Evolutionary conservation across 1,140 invertebrate species (phyloP).

Genomic region (Whitmania pigra): DNA sequence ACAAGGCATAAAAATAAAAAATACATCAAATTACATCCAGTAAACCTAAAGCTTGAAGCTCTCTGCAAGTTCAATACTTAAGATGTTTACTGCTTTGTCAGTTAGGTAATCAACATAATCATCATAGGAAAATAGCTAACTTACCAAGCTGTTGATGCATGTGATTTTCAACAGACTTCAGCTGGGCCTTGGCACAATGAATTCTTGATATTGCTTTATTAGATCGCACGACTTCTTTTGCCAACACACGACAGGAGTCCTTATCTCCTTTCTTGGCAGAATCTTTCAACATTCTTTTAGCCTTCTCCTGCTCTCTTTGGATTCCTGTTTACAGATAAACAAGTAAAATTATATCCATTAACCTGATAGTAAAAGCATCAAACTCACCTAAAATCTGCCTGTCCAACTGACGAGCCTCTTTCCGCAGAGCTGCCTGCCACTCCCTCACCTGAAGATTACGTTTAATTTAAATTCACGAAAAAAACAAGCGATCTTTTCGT

Average conservation of each 20-base stretch:
- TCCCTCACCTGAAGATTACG: constrained; percentile 63
- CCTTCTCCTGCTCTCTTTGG: constrained; percentile 90
- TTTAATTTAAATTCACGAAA: neutral
- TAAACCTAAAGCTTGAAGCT: too few relatives aligned
- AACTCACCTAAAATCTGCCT: constrained; percentile 73
- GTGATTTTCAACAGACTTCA: constrained; percentile 88
- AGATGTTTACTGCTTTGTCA: too few relatives aligned
- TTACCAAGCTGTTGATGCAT: constrained; percentile 94
- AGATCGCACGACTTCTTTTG: constrained; percentile 84
- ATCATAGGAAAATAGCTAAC: constrained; percentile 18
- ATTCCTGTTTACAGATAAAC: constrained; percentile 53
- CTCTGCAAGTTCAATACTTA: too few relatives aligned
- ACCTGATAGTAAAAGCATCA: constrained; percentile 13
- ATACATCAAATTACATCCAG: too few relatives aligned
- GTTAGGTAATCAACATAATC: too few relatives aligned
- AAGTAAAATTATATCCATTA: neutral
- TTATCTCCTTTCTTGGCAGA: constrained; percentile 89
- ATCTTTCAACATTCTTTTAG: constrained; percentile 82
- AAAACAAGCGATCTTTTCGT: neutral
- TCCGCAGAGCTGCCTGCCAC: constrained; percentile 81
- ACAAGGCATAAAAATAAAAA: too few relatives aligned
- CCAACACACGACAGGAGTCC: constrained; percentile 82
- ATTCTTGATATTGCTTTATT: constrained; percentile 79
- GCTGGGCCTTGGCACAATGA: constrained; percentile 87
- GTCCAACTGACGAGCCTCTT: constrained; percentile 80